Percentiles rank a stretch among this genome's conserved stretches.
These are phyloP conservation scores for Tetramorium parvispinum DNA, from an alignment of 1,140 invertebrate genomes.

Conservation along the genomic window DNA sequence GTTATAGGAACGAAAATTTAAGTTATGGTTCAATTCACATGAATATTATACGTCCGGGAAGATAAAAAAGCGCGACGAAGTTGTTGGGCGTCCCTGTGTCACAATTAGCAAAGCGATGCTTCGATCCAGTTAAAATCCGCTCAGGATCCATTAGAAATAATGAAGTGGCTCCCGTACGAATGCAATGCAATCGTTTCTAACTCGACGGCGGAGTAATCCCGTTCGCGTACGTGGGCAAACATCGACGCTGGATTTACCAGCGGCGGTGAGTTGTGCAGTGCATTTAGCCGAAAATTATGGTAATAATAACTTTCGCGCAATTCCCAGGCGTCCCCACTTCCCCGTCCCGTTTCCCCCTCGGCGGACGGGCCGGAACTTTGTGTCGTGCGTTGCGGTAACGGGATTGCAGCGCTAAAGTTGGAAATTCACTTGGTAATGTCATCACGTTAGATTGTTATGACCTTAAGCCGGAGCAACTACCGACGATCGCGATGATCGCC, in stretches of 20 bases:
- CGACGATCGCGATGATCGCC: conserved; percentile 51
- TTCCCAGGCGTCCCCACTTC: conserved; percentile 37
- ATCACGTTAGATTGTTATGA: conserved; percentile 74
- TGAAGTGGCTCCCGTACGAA: conserved; percentile 58
- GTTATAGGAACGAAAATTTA: neutral
- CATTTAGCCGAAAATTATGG: conserved; percentile 79
- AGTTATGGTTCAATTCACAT: neutral
- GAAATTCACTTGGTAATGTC: conserved; percentile 76
- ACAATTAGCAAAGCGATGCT: conserved; percentile 46
- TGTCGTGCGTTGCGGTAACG: conserved; percentile 66
- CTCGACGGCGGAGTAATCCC: conserved; percentile 50
- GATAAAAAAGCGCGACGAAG: conserved; percentile 21
- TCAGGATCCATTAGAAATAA: conserved; percentile 71
- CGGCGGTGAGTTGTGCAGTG: conserved; percentile 68
- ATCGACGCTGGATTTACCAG: conserved; percentile 71
- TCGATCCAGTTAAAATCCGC: conserved; percentile 53
- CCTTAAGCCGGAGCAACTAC: conserved; percentile 61
- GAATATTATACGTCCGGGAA: neutral
- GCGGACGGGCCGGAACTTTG: conserved; percentile 66
- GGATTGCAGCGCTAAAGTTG: conserved; percentile 72
- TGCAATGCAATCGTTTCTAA: conserved; percentile 65
- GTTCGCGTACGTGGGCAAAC: conserved; percentile 69
- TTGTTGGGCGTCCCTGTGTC: neutral
- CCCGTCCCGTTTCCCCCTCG: neutral
- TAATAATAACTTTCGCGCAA: conserved; percentile 78